phyloP scores from a whole-genome alignment of 2,113 vertebrate species.

The Notiomystis cincta region DNA sequence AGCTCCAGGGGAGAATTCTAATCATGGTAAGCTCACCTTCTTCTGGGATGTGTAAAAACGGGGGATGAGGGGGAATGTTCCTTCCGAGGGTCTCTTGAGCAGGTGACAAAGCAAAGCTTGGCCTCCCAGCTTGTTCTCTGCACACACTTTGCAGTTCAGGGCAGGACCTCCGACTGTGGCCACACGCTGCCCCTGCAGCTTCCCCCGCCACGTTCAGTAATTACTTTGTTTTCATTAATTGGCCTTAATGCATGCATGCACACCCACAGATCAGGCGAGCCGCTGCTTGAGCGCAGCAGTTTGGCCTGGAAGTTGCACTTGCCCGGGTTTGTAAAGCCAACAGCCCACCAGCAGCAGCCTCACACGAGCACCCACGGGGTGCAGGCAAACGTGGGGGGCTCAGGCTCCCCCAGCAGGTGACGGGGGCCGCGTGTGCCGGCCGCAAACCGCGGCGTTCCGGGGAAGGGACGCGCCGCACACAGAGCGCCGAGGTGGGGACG shows the following conservation, averaged over 20 bases:
- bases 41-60: fast-evolving
- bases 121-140: neutral
- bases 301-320: neutral
- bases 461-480: neutral
- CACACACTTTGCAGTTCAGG: neutral
- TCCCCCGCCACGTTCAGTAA: neutral
- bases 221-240: conserved; percentile 39
- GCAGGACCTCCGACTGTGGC: neutral
- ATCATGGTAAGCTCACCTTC: neutral
- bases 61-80: fast-evolving
- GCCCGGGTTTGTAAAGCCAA: neutral
- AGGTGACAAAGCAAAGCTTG: neutral
- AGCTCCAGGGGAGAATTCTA: neutral
- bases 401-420: neutral
- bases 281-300: neutral
- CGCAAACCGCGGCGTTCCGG: fast-evolving
- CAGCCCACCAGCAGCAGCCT: neutral
- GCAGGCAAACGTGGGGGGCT: neutral
- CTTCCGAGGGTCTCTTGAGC: neutral
- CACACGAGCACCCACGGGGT: fast-evolving
- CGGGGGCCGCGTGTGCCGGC: neutral
- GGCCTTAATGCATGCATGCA: conserved; percentile 1
- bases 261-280: neutral
- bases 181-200: neutral
- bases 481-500: neutral